Conservation (phyloP, 2,797 vertebrate species). For the Fistularia tabacaria region DNA sequence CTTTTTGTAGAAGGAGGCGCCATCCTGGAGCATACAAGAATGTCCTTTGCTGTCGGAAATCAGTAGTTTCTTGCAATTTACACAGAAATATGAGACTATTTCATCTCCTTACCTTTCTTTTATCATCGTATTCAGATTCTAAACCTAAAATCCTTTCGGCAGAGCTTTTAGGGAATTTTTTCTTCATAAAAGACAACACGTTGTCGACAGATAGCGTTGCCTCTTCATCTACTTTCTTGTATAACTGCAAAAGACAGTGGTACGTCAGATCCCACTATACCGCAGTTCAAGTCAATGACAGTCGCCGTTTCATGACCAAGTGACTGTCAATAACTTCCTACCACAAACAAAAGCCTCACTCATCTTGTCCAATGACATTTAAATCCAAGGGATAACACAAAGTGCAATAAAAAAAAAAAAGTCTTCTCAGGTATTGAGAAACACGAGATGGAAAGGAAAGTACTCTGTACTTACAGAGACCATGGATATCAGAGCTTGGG, state of each 20-base stretch:
- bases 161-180: slow-evolving; percentile 80
- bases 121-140: slow-evolving; percentile 82
- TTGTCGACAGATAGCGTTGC: slow-evolving; percentile 75
- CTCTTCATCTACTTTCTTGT: slow-evolving; percentile 74
- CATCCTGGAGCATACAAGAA: slow-evolving; percentile 73
- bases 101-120: slow-evolving; percentile 77
- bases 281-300: not conserved
- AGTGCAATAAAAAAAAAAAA: slow-evolving; percentile 37
- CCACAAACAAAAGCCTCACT: slow-evolving; percentile 30
- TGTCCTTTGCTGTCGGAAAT: slow-evolving; percentile 1
- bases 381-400: slow-evolving; percentile 24
- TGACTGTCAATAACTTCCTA: slow-evolving; percentile 44
- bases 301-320: slow-evolving; percentile 16
- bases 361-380: slow-evolving; percentile 40
- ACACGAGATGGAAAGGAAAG: slow-evolving; percentile 16
- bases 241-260: slow-evolving; percentile 79
- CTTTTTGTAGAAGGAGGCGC: slow-evolving; percentile 84
- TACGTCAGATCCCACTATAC: slow-evolving; percentile 37
- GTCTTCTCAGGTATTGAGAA: slow-evolving; percentile 26
- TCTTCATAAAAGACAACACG: slow-evolving; percentile 79
- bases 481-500: slow-evolving; percentile 84
- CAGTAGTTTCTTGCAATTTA: not conserved
- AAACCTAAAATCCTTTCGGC: slow-evolving; percentile 78
- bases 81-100: not conserved
- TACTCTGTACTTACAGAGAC: slow-evolving; percentile 78